Base-by-base conservation (phyloP, 1,140 invertebrate genomes). In the Probaryconus sp. region DNA sequence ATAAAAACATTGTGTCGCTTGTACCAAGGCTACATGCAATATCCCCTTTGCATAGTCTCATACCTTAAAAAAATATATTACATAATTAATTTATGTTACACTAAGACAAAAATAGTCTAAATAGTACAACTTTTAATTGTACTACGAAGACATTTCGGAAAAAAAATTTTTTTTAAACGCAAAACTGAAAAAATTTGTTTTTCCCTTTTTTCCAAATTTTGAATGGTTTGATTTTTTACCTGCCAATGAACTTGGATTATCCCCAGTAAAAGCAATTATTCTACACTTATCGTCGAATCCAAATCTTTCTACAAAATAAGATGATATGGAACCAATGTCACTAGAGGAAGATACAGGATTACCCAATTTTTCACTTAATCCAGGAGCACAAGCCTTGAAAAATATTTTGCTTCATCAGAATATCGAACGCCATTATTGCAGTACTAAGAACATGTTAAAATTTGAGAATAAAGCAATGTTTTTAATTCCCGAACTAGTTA, bases 1-100 rank as follows among this genome's bases (percentile, higher is more conserved):
- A 95, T 17, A 97, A 86, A 79, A 98, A 94, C 0, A 98, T 77
- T 0, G 96, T 97, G 86, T 99, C 97, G 79, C 96, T 97, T 0
- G 97, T 98, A 2, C 97, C 96, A 1, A 99, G 89, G 77, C 95
- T 97, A 5, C 98, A 92, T 1, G 93, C 95, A 5, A 98, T 88
- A 88, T 98, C 97, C 30, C 93, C 92, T 42, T 92, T 87, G 7
- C 90, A 89, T 3, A 98, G 88, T 47, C 93, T 90, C 89, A 98
- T 93, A 1, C 96, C 96, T 92, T 83, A 4, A 17, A 37, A 42
- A 31, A 63, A 55, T 43, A 31, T 1, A 26, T 10, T 37, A 47
- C 10, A 38, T 35, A 37, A 13, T 9, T 10, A 5, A 31, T n/a
- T 31, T 31, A n/a, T n/a, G n/a, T n/a, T 24, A 7, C 3, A 4